Percentiles rank a stretch among this genome's conserved stretches.
Evolutionary conservation across 1,140 invertebrate genomes (phyloP).

Genomic region (Helicorthomorpha holstii): DNA sequence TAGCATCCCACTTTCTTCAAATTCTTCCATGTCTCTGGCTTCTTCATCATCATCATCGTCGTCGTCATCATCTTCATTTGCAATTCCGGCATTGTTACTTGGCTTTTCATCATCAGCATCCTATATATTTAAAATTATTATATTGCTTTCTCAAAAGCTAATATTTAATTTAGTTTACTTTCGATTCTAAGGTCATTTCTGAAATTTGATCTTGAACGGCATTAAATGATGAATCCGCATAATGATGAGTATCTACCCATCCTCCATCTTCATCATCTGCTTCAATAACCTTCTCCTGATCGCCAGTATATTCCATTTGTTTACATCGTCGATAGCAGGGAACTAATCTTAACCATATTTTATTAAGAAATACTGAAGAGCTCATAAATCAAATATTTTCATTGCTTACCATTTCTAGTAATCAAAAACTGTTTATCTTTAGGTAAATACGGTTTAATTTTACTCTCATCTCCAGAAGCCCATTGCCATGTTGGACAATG

Average conservation of each 20-base stretch:
- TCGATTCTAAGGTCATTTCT: conserved; percentile 40
- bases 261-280: conserved; percentile 74
- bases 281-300: conserved; percentile 76
- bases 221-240: conserved; percentile 25
- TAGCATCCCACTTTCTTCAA: conserved; percentile 82
- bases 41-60: conserved; percentile 36
- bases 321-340: conserved; percentile 85
- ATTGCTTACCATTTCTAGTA: conserved; percentile 56
- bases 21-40: conserved; percentile 93
- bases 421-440: conserved; percentile 94
- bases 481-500: conserved; percentile 99
- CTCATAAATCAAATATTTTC: not conserved
- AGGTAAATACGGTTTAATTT: conserved; percentile 72
- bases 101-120: conserved; percentile 1
- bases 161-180: not conserved
- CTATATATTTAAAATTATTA: not conserved
- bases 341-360: conserved; percentile 27
- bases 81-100: conserved; percentile 17
- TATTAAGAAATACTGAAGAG: not conserved
- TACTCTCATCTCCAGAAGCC: conserved; percentile 74
- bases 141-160: not conserved
- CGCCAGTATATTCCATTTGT: conserved; percentile 82
- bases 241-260: conserved; percentile 98
- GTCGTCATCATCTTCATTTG: conserved; percentile 76
- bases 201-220: conserved; percentile 52